Conservation (phyloP, 2,113 vertebrate genomes). For the Thamnophis sirtalis region DNA sequence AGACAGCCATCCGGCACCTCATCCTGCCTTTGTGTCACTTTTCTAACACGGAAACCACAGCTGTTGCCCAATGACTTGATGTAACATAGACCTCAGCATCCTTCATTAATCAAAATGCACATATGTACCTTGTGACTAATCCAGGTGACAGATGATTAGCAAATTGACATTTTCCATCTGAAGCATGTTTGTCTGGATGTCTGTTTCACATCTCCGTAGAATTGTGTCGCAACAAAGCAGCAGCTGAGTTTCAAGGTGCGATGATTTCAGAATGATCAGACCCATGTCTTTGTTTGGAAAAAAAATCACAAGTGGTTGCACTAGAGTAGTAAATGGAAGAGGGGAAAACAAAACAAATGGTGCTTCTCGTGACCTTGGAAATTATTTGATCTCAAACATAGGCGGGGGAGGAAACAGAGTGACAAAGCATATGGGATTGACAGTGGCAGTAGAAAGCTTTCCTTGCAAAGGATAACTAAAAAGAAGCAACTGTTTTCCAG, state of each 20-base stretch:
- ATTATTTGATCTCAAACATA: slow-evolving; percentile 33
- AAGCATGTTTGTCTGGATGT: slow-evolving; percentile 34
- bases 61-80: slow-evolving; percentile 27
- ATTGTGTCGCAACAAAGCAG: slow-evolving; percentile 33
- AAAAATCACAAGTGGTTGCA: slow-evolving; percentile 16
- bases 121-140: slow-evolving; percentile 39
- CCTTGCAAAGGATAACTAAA: slow-evolving; percentile 6
- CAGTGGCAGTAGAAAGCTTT: neutral
- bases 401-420: slow-evolving; percentile 1
- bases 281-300: slow-evolving; percentile 15
- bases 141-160: slow-evolving; percentile 44
- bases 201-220: slow-evolving; percentile 46
- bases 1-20: neutral
- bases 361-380: neutral
- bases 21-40: slow-evolving; percentile 15
- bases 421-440: slow-evolving; percentile 5
- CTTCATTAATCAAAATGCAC: slow-evolving; percentile 40
- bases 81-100: slow-evolving; percentile 33
- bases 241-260: slow-evolving; percentile 37
- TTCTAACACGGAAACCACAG: slow-evolving; percentile 20
- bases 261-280: slow-evolving; percentile 28
- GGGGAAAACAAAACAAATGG: slow-evolving; percentile 9
- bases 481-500: neutral
- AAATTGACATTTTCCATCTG: slow-evolving; percentile 34
- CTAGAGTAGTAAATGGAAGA: neutral